Conservation (phyloP, 2,797 vertebrate species). For the Channa striata region DNA sequence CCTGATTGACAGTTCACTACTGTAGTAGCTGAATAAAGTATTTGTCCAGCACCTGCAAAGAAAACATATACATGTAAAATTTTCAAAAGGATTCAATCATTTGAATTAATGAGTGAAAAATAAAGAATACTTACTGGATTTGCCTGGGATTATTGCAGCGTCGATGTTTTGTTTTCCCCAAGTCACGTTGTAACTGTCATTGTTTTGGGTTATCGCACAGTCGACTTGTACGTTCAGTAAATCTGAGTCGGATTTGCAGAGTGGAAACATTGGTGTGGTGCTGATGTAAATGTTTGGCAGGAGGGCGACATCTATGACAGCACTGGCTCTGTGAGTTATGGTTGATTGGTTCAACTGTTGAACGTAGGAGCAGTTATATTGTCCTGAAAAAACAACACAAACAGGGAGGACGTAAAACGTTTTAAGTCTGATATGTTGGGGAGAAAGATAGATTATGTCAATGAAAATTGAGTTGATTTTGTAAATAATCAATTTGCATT, state of each 20-base stretch:
- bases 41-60: not conserved
- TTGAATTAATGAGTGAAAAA: not conserved
- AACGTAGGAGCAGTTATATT: constrained; percentile 58
- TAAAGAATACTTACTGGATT: accelerated
- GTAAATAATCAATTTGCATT: too few species aligned
- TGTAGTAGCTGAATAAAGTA: accelerated
- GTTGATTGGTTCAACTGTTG: accelerated
- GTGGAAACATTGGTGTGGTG: constrained; percentile 50
- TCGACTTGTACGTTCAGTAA: accelerated
- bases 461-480: not conserved
- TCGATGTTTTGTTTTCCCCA: accelerated
- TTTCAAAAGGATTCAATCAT: not conserved
- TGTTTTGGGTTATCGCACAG: constrained; percentile 41
- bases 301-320: constrained; percentile 63
- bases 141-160: accelerated
- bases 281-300: constrained; percentile 51
- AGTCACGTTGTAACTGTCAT: constrained; percentile 28
- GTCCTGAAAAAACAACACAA: constrained; percentile 58
- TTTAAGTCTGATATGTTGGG: too few species aligned
- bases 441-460: not conserved
- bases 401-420: not conserved
- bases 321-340: constrained; percentile 62
- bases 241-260: accelerated
- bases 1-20: not conserved
- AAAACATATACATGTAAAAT: not conserved